A percentile compares a stretch with the other conserved stretches of the same genome.
phyloP scores from a whole-genome alignment of 2,113 vertebrate species.

The Paraplagusia blochii region DNA sequence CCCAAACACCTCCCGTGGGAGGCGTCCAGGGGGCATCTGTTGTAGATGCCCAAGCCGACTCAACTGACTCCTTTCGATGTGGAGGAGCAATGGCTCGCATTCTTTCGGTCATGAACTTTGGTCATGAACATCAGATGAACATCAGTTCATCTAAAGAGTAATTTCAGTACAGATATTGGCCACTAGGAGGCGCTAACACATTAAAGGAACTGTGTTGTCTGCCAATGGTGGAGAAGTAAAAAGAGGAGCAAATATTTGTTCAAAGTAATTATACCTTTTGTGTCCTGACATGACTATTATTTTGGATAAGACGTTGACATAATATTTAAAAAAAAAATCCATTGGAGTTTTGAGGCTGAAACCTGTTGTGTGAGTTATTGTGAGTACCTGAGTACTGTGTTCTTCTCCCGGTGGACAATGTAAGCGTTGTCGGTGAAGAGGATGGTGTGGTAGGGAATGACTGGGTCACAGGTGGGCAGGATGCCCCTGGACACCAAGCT shows the following conservation, averaged over 20 bases:
- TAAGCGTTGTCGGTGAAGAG: constrained; percentile 85
- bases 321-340: too few relatives aligned
- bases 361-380: not conserved
- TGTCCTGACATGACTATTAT: too few relatives aligned
- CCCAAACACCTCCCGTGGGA: too few relatives aligned
- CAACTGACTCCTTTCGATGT: too few relatives aligned
- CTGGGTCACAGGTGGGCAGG: constrained; percentile 86
- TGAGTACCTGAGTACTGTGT: constrained; percentile 82
- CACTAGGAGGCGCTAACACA: constrained; percentile 55
- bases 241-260: constrained; percentile 56
- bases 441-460: constrained; percentile 89
- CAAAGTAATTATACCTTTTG: too few relatives aligned
- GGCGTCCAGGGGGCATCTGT: too few relatives aligned
- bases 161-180: constrained; percentile 43
- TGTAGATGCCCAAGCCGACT: too few relatives aligned
- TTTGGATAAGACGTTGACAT: too few relatives aligned
- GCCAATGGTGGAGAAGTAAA: constrained; percentile 62
- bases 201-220: constrained; percentile 41
- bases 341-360: too few relatives aligned
- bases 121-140: too few relatives aligned
- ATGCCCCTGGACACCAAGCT: constrained; percentile 81
- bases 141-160: constrained; percentile 21
- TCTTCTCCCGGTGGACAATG: constrained; percentile 80
- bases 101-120: too few relatives aligned
- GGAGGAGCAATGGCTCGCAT: too few relatives aligned